Evolutionary conservation across 2,113 vertebrate genomes (phyloP), one percentile per base, ranked within the genome.

Genomic region (Perca schrenkii): DNA sequence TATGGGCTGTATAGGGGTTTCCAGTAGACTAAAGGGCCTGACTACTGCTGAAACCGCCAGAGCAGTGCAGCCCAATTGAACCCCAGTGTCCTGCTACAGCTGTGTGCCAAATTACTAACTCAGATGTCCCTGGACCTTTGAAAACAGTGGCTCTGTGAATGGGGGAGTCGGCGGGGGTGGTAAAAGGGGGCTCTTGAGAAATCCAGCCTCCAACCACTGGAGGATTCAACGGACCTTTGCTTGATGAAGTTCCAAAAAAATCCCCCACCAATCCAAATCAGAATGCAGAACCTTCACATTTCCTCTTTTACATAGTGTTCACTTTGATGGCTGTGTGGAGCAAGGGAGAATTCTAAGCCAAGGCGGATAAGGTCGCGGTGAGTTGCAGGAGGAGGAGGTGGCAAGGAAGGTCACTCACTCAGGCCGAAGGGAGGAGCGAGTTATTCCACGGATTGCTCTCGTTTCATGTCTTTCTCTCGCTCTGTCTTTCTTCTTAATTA

Each of bases 201-300:
- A 82, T 74, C 56, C 61, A 61, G 66, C 87, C 80, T 89, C 64
- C 62, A 76, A 31, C 72, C 65, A 76, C 73, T 50, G 8, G 85
- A 87, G 88, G 81, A 81, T 80, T 80, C 67, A 62, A 28, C 57
- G 61, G 77, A 63, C 79, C 70, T 81, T 64, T 12, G 61, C 89
- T 94, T 94, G 90, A 93, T 93, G 88, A 80, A 21, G 58, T 82
- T 90, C 92, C 93, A 89, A 90, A 90, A 79, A 87, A 88, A 74
- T 81, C 86, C 77, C 79, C 75, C 77, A 82, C 69, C 22, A 49
- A 68, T 87, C 61, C 77, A 78, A 87, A 90, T 89, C 84, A 69
- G 87, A 76, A 88, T 22, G n/a, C 28, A 80, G 68, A 86, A 85
- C 80, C 73, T 89, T 89, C 84, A 87, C 80, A 65, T 85, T 93